Percentiles rank a stretch among this genome's conserved stretches.
phyloP scores from a whole-genome alignment of 2,888 invertebrate species.

The Merodon equestris region DNA sequence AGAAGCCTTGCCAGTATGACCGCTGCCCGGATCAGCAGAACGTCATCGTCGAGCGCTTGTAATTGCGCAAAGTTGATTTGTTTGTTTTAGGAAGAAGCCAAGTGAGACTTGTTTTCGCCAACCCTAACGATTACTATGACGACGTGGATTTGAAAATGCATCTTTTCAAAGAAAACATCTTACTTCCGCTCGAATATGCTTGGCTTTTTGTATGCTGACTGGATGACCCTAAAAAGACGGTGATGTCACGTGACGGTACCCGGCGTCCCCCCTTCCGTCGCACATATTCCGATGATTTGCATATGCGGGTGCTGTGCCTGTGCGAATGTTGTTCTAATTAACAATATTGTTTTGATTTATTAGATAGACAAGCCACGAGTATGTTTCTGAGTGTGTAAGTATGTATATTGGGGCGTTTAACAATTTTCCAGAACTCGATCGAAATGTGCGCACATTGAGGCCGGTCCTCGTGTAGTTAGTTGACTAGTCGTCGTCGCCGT shows the following conservation, averaged over 20 bases:
- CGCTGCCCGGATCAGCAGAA: too few species aligned
- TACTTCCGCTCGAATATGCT: conserved; percentile 43
- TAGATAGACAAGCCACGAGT: conserved; percentile 2
- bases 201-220: conserved; percentile 20
- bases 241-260: conserved; percentile 34
- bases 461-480: conserved; percentile 14
- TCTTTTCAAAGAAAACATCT: conserved; percentile 4
- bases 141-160: conserved; percentile 39
- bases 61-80: conserved; percentile 18
- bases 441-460: conserved; percentile 32
- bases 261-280: conserved; percentile 8
- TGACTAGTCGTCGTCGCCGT: conserved; percentile 6
- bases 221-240: conserved; percentile 44
- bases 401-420: conserved; percentile 17
- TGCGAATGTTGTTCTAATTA: conserved; percentile 45
- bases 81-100: conserved; percentile 25
- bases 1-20: background rate
- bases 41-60: too few species aligned
- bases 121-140: conserved; percentile 4
- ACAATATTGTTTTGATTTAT: conserved; percentile 55
- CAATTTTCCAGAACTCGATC: conserved; percentile 26
- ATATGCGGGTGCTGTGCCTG: conserved; percentile 42
- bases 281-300: conserved; percentile 51
- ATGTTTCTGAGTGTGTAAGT: background rate
- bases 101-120: conserved; percentile 36